Percentiles rank a stretch among this genome's conserved stretches.
Conservation (phyloP, 2,888 invertebrate genomes). For the Lapara coniferarum region DNA sequence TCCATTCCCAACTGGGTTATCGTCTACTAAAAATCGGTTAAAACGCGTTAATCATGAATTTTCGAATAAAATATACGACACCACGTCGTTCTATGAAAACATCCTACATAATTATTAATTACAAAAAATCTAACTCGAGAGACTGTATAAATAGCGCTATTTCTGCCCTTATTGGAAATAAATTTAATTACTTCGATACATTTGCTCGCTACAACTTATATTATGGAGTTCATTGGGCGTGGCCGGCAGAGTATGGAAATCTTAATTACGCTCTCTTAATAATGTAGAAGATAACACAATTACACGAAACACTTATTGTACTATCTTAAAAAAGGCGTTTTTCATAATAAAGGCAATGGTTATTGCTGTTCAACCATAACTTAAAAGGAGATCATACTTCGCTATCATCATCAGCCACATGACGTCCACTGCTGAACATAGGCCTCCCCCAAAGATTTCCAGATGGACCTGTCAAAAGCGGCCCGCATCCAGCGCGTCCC, state of each 20-base stretch:
- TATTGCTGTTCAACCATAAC: not conserved
- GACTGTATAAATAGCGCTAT: not conserved
- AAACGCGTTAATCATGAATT: too few relatives aligned
- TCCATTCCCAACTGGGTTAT: too few relatives aligned
- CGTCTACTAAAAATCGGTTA: too few relatives aligned
- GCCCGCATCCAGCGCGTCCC: too few relatives aligned
- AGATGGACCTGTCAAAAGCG: too few relatives aligned
- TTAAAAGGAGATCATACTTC: not conserved
- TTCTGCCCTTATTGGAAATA: not conserved
- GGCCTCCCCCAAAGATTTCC: too few relatives aligned
- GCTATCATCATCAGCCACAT: too few relatives aligned
- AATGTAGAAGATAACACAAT: not conserved
- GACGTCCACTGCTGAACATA: too few relatives aligned
- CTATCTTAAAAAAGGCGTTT: not conserved
- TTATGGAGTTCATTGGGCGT: not conserved
- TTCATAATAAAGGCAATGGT: not conserved
- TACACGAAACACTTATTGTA: not conserved
- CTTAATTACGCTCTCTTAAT: constrained; percentile 2
- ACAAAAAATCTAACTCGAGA: too few relatives aligned
- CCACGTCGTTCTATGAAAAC: too few relatives aligned
- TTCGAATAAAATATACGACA: too few relatives aligned
- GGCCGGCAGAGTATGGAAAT: not conserved
- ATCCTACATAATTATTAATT: too few relatives aligned
- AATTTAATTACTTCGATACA: not conserved
- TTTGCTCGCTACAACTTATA: not conserved